phyloP scores from a whole-genome alignment of 2,888 invertebrate species.

The Prosopocoilus inquinatus region DNA sequence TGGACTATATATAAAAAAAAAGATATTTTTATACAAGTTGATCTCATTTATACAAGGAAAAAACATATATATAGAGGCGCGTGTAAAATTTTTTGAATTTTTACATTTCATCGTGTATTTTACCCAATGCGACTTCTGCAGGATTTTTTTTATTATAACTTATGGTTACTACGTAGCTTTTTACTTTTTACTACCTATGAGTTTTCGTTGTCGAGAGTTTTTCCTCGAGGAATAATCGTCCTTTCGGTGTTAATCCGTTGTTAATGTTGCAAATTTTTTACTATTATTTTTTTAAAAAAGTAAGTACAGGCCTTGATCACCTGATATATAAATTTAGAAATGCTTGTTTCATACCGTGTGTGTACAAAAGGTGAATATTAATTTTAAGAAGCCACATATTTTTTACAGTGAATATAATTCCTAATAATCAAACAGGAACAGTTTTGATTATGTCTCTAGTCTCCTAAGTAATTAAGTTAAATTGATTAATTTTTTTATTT shows the following conservation, averaged over 20 bases:
- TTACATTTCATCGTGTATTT: constrained; percentile 15
- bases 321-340: no score
- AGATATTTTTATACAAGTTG: constrained; percentile 21
- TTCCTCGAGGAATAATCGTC: constrained; percentile 6
- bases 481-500: no score
- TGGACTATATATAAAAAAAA: constrained; percentile 3
- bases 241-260: constrained; percentile 25
- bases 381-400: no score
- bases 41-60: constrained; percentile 18
- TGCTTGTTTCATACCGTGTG: background rate
- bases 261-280: constrained; percentile 38
- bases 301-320: no score
- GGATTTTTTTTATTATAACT: background rate
- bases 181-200: background rate
- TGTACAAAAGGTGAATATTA: no score
- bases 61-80: constrained; percentile 11
- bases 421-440: no score
- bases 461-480: no score
- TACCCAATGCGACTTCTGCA: constrained; percentile 15
- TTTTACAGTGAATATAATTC: no score
- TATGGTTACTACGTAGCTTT: constrained; percentile 16
- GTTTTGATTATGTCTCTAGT: no score
- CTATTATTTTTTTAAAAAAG: constrained; percentile 3
- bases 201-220: background rate
- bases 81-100: constrained; percentile 10